Base-by-base conservation (phyloP, 1,140 invertebrate species). In the Calephelis nemesis region DNA sequence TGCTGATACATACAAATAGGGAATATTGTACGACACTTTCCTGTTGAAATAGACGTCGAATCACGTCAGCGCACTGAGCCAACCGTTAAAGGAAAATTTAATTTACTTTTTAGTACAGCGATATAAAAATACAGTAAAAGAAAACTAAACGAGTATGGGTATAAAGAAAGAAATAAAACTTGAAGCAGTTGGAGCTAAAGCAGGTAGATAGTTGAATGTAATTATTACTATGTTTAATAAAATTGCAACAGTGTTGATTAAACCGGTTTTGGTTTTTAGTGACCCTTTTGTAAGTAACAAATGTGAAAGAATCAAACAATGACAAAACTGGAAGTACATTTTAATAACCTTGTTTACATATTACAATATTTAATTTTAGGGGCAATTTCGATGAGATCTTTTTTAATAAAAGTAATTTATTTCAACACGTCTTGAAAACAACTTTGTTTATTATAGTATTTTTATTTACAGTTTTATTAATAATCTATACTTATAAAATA, bases 201-300 rank as follows among this genome's bases (percentile, higher is more conserved):
- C n/a, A 66, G 15, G 39, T 52, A 66, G 50, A 66, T 54, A 66
- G 50, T 49, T 54, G 52, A 82, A 83, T 79, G 71, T 74, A 76
- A 78, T 86, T 85, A 87, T 88, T 88, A 84, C 78, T 82, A 85
- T 87, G 87, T 88, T 87, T 88, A 87, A 89, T 90, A 90, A 90
- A 81, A 87, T 87, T 78, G 85, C 85, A 87, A 90, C 88, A 87
- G 74, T 85, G 85, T 88, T 84, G 82, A 84, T 88, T 83, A 82
- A 84, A 87, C 88, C 67, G 69, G 87, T 87, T 87, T 72, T 7
- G 42, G 63, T 73, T 73, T 70, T 67, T 63, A 66, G 11, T 52
- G 64, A 74, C 81, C 77, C 76, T 74, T 70, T 52, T 62, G 60
- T 69, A 78, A 74, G 66, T 79, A 78, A 83, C 74, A 77, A 84